phyloP scores from a whole-genome alignment of 2,888 invertebrate genomes.

The Eupeodes luniger region DNA sequence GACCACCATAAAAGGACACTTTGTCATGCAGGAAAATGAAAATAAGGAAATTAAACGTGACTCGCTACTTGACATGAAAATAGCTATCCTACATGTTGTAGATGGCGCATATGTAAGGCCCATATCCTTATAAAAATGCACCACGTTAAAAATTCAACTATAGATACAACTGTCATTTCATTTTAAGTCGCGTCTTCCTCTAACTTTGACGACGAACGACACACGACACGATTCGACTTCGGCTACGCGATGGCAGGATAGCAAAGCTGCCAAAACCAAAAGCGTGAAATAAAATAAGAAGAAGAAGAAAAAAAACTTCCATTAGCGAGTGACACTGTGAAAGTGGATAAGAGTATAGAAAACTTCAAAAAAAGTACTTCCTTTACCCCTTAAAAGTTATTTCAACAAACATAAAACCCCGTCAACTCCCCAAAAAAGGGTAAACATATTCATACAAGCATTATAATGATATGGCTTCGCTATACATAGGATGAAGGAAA shows the following conservation, averaged over 20 bases:
- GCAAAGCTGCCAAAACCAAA: neutral
- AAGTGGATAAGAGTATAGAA: slow-evolving; percentile 30
- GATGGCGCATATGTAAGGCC: neutral
- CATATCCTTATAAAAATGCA: slow-evolving; percentile 36
- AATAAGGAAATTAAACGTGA: slow-evolving; percentile 60
- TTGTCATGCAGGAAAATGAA: slow-evolving; percentile 61
- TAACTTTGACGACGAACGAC: neutral
- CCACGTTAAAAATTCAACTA: slow-evolving; percentile 15
- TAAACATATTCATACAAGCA: slow-evolving; percentile 15
- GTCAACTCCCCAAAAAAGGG: slow-evolving; percentile 33
- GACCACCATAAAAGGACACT: slow-evolving; percentile 38
- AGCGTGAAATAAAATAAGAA: slow-evolving; percentile 14
- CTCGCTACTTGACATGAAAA: slow-evolving; percentile 29
- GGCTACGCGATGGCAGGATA: too few species aligned
- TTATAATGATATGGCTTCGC: neutral
- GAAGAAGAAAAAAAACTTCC: slow-evolving; percentile 58
- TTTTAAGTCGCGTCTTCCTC: slow-evolving; percentile 31
- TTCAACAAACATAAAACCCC: slow-evolving; percentile 25
- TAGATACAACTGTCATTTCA: slow-evolving; percentile 44
- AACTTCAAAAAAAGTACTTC: slow-evolving; percentile 52
- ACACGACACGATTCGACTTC: neutral
- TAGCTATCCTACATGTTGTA: neutral
- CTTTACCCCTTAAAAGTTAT: slow-evolving; percentile 19
- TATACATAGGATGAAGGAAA: neutral
- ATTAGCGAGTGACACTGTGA: slow-evolving; percentile 53